Base-by-base conservation (phyloP, 2,888 invertebrate genomes). In the Chrysolina haemoptera region DNA sequence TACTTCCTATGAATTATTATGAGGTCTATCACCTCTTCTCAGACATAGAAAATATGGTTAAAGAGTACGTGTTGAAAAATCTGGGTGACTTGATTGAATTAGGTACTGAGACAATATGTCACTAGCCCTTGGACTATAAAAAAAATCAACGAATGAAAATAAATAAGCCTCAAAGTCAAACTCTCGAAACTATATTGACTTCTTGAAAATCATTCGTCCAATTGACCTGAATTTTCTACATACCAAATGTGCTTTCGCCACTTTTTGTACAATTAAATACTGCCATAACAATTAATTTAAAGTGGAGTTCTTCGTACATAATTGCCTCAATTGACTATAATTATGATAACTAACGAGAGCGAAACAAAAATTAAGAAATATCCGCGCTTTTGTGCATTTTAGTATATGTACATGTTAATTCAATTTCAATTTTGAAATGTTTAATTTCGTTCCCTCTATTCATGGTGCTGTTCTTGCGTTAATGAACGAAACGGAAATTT, bases 271-370 rank as follows among this genome's bases (percentile, higher is more conserved):
- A 22, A 59, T 59, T 59, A 27, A 59, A 59, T 59, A 14, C 27
- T 4, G n/a, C n/a, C 35, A 35, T 27, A 59, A 59, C 59, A 59
- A 59, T 59, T 59, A 59, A 59, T 59, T 59, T 35, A 59, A 59
- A 59, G 59, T 27, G 35, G 27, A 18, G 20, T 55, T 20, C 20
- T 55, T 22, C 14, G 59, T 27, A 59, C 9, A 4, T 59, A 27
- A 22, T 59, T 59, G 55, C 22, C 55, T 59, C 35, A 22, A 59
- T 59, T 59, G 59, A 27, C 14, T 27, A n/a, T 59, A 59, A 59
- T 59, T 59, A 59, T n/a, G 59, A 59, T 27, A 14, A 16, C 59
- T 14, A 59, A 59, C 59, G 59, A 59, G 50, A 18, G 18, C 18
- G 50, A 50, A 50, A 43, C 14, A 43, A 43, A 50, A 50, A 50